These are phyloP conservation scores for Steinernema hermaphroditum DNA, from an alignment of 2,888 invertebrate genomes.

Conservation along the genomic window DNA sequence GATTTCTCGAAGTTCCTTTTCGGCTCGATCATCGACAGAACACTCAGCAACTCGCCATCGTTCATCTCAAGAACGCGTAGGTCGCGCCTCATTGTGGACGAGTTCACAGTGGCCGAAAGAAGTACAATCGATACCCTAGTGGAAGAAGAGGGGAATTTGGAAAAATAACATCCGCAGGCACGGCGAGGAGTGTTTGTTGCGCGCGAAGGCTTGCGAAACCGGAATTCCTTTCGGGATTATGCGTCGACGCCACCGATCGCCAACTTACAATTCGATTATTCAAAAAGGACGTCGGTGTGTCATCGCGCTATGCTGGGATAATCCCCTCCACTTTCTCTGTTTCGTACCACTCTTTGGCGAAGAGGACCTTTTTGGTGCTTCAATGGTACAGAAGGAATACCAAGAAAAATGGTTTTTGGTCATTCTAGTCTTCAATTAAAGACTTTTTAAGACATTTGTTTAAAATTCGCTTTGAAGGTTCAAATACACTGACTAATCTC, in stretches of 20 bases:
- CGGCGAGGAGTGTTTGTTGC: conserved; percentile 20
- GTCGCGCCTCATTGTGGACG: background rate
- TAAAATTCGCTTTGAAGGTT: no score
- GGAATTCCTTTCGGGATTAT: conserved; percentile 18
- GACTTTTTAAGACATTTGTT: no score
- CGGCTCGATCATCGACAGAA: conserved; percentile 17
- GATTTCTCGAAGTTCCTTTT: background rate
- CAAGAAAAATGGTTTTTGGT: no score
- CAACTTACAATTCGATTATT: conserved; percentile 26
- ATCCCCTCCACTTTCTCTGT: background rate
- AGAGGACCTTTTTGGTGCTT: no score
- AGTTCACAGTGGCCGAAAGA: background rate
- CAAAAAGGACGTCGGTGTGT: conserved; percentile 12
- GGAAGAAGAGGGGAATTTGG: background rate
- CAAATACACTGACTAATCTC: no score
- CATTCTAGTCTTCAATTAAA: no score
- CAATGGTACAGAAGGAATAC: no score
- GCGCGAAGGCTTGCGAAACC: conserved; percentile 3
- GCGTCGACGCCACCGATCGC: background rate
- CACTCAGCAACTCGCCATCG: conserved; percentile 7
- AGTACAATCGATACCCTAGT: background rate
- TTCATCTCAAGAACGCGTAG: conserved; percentile 15
- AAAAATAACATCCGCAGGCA: conserved; percentile 18
- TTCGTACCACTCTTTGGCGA: no score
- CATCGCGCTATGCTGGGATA: background rate